A percentile compares a stretch with the other conserved stretches of the same genome.
These are phyloP conservation scores for Erpornis zantholeuca DNA, from an alignment of 2,113 vertebrate genomes.

Conservation along the genomic window DNA sequence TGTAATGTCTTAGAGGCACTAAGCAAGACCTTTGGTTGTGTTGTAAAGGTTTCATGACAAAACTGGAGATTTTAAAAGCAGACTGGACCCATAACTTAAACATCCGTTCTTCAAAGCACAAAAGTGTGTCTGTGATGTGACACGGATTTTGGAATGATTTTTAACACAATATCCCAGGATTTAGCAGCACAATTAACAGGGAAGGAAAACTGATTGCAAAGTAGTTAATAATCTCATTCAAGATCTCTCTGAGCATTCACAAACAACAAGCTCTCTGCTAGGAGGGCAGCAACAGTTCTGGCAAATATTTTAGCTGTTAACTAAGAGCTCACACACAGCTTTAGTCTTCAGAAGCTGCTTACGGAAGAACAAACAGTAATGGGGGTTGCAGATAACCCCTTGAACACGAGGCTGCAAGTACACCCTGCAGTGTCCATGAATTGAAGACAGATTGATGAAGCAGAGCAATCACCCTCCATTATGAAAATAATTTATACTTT, in stretches of 20 bases:
- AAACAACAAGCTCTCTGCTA: not conserved
- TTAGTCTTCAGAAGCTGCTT: not conserved
- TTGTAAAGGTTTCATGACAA: not conserved
- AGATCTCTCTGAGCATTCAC: not conserved
- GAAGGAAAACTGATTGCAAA: not conserved
- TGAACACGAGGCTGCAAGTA: not conserved
- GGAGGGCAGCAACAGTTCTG: not conserved
- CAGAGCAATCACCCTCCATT: not conserved
- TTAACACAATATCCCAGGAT: not conserved
- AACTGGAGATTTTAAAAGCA: not conserved
- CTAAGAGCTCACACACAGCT: not conserved
- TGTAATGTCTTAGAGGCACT: not conserved
- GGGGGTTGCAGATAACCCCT: not conserved
- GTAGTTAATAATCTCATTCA: not conserved
- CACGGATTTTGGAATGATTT: not conserved
- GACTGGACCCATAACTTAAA: not conserved
- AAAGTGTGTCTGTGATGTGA: not conserved
- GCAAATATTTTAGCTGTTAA: not conserved
- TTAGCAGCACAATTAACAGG: not conserved
- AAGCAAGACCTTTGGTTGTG: not conserved
- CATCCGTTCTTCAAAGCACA: not conserved
- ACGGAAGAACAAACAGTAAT: constrained; percentile 5
- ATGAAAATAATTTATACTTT: not conserved
- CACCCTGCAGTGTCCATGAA: not conserved
- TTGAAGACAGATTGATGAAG: not conserved